Conservation (phyloP, 1,140 invertebrate genomes). For the Elysia chlorotica region DNA sequence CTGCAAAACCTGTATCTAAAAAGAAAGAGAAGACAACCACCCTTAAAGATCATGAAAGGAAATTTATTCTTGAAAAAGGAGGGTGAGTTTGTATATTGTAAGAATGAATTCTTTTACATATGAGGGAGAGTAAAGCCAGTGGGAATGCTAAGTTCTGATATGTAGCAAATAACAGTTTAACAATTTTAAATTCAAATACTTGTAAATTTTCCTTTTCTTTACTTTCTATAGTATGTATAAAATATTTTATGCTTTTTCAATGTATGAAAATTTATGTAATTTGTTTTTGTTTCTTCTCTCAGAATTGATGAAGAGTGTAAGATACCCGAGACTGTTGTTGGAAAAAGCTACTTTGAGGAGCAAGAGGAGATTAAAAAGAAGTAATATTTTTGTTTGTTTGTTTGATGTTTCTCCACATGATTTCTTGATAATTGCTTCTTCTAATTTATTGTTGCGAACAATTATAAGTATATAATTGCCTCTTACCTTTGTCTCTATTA, state of each 20-base stretch:
- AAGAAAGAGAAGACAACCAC: slow-evolving; percentile 68
- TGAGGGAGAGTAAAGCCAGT: too few relatives aligned
- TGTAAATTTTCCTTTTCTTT: too few relatives aligned
- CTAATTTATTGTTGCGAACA: not conserved
- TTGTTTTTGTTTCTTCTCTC: not conserved
- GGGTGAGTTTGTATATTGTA: slow-evolving; percentile 64
- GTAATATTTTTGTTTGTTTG: slow-evolving; percentile 45
- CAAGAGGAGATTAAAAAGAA: slow-evolving; percentile 73
- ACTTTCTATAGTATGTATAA: too few relatives aligned
- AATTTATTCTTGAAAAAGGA: slow-evolving; percentile 74
- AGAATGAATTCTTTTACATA: not conserved
- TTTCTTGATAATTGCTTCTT: too few relatives aligned
- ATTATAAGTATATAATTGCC: not conserved
- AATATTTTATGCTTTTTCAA: too few relatives aligned
- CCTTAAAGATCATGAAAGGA: slow-evolving; percentile 81
- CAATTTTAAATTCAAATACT: too few relatives aligned
- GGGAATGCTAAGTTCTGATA: too few relatives aligned
- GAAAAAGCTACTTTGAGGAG: slow-evolving; percentile 70
- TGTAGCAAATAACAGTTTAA: too few relatives aligned
- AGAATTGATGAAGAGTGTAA: slow-evolving; percentile 59
- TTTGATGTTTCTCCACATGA: too few relatives aligned
- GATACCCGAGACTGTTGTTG: not conserved
- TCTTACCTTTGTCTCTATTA: not conserved
- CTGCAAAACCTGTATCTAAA: slow-evolving; percentile 28
- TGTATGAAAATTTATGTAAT: not conserved